Evolutionary conservation across 2,888 invertebrate species (phyloP).

Genomic region (Ellobium chinense): DNA sequence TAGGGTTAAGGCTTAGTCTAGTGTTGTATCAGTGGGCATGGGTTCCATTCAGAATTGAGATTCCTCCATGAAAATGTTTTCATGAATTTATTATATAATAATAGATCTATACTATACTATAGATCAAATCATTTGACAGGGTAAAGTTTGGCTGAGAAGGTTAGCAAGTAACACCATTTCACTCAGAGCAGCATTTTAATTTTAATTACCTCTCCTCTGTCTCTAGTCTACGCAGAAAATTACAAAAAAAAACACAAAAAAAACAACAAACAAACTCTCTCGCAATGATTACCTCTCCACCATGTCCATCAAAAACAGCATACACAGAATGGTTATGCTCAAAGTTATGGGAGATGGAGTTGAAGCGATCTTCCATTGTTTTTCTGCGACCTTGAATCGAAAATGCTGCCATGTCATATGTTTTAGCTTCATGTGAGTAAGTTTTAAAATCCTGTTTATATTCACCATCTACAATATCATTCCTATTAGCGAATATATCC

Average conservation of each 20-base stretch:
- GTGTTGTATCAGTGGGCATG: background rate
- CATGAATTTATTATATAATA: too few species aligned
- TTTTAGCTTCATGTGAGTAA: constrained; percentile 39
- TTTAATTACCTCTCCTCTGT: too few species aligned
- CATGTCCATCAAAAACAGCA: constrained; percentile 97
- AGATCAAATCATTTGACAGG: too few species aligned
- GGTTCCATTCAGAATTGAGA: too few species aligned
- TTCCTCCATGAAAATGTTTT: too few species aligned
- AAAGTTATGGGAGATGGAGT: constrained; percentile 89
- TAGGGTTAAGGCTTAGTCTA: too few species aligned
- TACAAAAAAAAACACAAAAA: background rate
- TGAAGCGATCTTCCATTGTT: constrained; percentile 96
- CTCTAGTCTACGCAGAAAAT: background rate
- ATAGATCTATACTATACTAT: too few species aligned
- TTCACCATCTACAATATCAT: background rate
- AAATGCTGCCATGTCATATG: constrained; percentile 87
- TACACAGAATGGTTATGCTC: constrained; percentile 91
- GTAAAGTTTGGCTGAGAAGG: too few species aligned
- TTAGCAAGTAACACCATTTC: too few species aligned
- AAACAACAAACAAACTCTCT: background rate
- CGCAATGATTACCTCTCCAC: constrained; percentile 85
- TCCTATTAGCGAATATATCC: background rate
- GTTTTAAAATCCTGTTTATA: constrained; percentile 9
- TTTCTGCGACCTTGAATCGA: constrained; percentile 93
- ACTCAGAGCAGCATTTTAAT: too few species aligned